These are phyloP conservation scores for Periparus ater DNA, from an alignment of 2,797 vertebrate genomes.

Conservation along the genomic window DNA sequence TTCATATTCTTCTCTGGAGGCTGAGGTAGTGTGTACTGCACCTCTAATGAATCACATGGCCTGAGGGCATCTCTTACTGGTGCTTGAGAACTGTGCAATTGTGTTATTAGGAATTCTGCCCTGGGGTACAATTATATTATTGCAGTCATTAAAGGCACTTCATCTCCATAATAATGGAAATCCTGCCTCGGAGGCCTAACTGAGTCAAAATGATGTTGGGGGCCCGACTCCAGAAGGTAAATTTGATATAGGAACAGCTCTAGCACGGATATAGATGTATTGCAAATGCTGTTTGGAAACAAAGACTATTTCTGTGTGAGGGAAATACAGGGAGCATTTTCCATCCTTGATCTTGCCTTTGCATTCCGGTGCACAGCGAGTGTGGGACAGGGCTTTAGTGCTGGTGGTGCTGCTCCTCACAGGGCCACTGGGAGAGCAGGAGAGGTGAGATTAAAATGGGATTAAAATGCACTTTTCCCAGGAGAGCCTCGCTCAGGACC, in stretches of 20 bases:
- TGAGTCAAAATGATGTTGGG: constrained; percentile 45
- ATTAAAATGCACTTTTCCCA: not conserved
- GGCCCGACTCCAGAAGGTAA: constrained; percentile 48
- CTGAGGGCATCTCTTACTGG: constrained; percentile 56
- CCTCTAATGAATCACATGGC: constrained; percentile 68
- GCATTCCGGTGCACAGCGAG: not conserved
- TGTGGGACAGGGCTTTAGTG: not conserved
- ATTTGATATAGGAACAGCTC: constrained; percentile 21
- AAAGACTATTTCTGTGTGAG: not conserved
- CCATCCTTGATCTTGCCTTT: not conserved
- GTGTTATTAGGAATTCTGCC: constrained; percentile 73
- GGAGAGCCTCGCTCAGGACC: fast-evolving
- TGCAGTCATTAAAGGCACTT: constrained; percentile 77
- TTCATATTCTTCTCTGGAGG: constrained; percentile 50
- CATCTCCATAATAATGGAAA: constrained; percentile 80
- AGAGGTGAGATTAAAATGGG: not conserved
- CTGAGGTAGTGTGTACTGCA: constrained; percentile 36
- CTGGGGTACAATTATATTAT: constrained; percentile 75
- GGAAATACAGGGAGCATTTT: not conserved
- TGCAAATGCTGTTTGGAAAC: constrained; percentile 3
- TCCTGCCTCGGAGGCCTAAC: constrained; percentile 72
- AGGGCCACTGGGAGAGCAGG: not conserved
- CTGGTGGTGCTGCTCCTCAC: not conserved
- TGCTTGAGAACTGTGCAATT: constrained; percentile 53
- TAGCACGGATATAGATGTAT: constrained; percentile 21